A percentile compares a stretch with the other conserved stretches of the same genome.
Conservation (phyloP, 1,140 invertebrate species). For the Homalodisca vitripennis region DNA sequence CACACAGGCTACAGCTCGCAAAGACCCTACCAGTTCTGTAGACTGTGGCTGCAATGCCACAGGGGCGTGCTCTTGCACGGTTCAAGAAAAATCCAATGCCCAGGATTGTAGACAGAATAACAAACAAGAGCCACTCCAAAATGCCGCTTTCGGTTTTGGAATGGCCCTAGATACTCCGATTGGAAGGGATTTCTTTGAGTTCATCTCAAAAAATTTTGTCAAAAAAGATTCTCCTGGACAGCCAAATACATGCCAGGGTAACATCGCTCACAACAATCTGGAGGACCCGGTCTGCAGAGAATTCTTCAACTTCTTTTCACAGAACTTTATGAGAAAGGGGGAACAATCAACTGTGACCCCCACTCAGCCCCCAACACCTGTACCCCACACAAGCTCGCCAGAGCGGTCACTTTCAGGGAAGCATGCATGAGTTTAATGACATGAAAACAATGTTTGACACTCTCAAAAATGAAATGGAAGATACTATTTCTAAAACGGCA, state of each 20-base stretch:
- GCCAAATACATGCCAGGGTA: neutral
- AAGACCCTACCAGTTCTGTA: neutral
- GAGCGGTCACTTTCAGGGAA: too few relatives aligned
- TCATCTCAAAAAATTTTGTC: neutral
- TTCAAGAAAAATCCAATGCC: neutral
- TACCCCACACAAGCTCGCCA: too few relatives aligned
- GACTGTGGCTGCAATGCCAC: neutral
- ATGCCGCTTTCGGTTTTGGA: neutral
- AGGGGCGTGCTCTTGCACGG: neutral
- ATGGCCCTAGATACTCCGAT: neutral
- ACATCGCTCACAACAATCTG: neutral
- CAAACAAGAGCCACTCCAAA: neutral
- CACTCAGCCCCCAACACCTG: neutral
- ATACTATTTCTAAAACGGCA: too few relatives aligned
- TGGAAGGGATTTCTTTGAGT: neutral
- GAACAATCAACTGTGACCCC: neutral
- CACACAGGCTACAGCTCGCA: neutral
- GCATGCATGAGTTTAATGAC: too few relatives aligned
- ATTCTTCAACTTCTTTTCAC: constrained; percentile 7
- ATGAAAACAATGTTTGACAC: too few relatives aligned
- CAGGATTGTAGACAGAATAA: neutral
- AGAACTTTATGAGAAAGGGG: neutral
- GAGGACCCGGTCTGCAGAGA: neutral
- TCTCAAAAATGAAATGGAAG: too few relatives aligned
- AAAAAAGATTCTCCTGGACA: neutral